Percentiles rank a stretch among this genome's conserved stretches.
Conservation (phyloP, 2,797 vertebrate species). For the Poeciliopsis presidionis region DNA sequence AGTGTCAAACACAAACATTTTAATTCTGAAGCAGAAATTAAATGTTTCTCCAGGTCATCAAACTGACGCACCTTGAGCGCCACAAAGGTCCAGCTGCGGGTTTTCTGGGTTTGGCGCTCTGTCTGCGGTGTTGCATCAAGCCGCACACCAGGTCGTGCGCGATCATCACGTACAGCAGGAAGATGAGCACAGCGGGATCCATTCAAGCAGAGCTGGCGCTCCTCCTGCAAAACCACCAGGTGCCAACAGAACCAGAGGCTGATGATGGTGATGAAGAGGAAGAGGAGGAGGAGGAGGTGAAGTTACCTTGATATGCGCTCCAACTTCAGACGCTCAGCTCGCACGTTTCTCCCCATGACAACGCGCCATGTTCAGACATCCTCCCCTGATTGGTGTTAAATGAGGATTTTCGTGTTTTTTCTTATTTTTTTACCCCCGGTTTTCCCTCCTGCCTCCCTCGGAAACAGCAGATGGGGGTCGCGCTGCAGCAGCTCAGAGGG, state of each 20-base stretch:
- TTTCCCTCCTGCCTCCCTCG: slow-evolving; percentile 6
- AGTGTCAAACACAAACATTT: background rate
- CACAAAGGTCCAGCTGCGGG: slow-evolving; percentile 74
- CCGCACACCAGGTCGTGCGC: slow-evolving; percentile 90
- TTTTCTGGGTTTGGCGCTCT: slow-evolving; percentile 79
- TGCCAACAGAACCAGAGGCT: background rate
- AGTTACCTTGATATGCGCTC: slow-evolving; percentile 26
- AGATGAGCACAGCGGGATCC: slow-evolving; percentile 89
- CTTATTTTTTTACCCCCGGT: background rate
- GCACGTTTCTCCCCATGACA: slow-evolving; percentile 30
- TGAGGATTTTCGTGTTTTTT: background rate
- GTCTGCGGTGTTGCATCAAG: slow-evolving; percentile 87
- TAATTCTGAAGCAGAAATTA: background rate
- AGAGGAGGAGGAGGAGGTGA: slow-evolving; percentile 3
- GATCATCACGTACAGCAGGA: slow-evolving; percentile 90
- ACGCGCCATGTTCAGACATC: slow-evolving; percentile 13
- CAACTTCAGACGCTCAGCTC: slow-evolving; percentile 41
- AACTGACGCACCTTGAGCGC: slow-evolving; percentile 80
- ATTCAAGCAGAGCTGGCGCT: slow-evolving; percentile 64
- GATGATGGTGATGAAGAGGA: slow-evolving; percentile 11
- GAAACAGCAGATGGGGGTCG: slow-evolving; percentile 38
- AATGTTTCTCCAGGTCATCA: background rate
- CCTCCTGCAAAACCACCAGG: slow-evolving; percentile 10
- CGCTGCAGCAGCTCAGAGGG: slow-evolving; percentile 32
- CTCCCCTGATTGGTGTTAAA: too few species aligned